Evolutionary conservation across 2,113 vertebrate species (phyloP), one percentile per base, ranked within the genome.

Genomic region (Sebastes schlegelii): DNA sequence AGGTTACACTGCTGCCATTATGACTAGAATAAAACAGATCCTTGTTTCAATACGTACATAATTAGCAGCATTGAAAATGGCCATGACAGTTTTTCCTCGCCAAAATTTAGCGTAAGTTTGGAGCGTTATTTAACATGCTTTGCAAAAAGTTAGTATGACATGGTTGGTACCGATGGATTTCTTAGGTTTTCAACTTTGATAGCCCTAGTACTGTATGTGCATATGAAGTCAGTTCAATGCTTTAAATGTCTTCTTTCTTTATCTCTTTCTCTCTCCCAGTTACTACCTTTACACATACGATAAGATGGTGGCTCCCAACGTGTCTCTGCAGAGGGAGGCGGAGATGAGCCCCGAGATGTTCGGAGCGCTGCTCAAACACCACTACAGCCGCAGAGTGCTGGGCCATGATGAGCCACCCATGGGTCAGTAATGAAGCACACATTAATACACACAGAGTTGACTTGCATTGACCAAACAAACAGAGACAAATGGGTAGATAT

Each of bases 201-300:
- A 34, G 34, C 34, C 34, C 34, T 34, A 34, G 34, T 34, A 34
- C 34, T 34, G 11, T 81, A 42, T 62, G n/a, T 23, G 10, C 40
- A 19, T 19, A 5, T 58, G 8, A 21, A 21, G 0, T 51, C 14
- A n/a, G 3, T 46, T 65, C 23, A 13, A 19, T 60, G 74, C 48
- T 43, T 70, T 69, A 55, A 88, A 78, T 65, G 62, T 21, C 43
- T 40, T 52, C 9, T 72, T n/a, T 64, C 16, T 64, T 11, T 71
- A 1, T 82, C 16, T 67, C 3, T 57, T 40, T 67, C 26, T 79
- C 49, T 70, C 26, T 65, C 54, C 19, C 62, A 99, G 98, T 91
- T 99, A 97, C 95, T 99, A 97, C 95, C 95, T 99, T 90, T 99
- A 98, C 89, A 98, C 98, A 76, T 99, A 97, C 68, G 98, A 99